Conservation (phyloP, 2,888 invertebrate genomes). For the Oegoconia quadripuncta region DNA sequence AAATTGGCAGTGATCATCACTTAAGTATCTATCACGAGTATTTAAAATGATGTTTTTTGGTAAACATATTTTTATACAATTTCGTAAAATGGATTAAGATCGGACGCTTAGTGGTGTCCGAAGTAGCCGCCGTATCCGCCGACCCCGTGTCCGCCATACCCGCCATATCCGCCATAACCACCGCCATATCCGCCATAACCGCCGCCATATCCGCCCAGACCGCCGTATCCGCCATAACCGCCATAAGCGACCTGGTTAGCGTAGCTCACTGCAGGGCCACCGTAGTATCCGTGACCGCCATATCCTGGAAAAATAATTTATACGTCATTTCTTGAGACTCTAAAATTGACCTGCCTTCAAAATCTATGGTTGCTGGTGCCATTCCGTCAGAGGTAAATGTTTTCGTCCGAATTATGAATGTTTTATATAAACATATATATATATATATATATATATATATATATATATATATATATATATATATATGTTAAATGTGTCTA, state of each 20-base stretch:
- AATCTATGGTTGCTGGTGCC: no score
- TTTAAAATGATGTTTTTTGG: constrained; percentile 19
- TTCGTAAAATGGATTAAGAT: no score
- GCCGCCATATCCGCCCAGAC: constrained; percentile 27
- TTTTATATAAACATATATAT: no score
- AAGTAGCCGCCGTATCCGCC: constrained; percentile 19
- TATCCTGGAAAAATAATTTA: constrained; percentile 29
- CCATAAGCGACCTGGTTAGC: constrained; percentile 26
- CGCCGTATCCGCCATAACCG: constrained; percentile 43
- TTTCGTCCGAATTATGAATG: no score
- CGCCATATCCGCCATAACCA: constrained; percentile 38
- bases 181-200: constrained; percentile 44
- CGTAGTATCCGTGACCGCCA: constrained; percentile 24
- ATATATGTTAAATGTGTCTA: no score
- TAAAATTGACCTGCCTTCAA: no score
- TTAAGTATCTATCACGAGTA: constrained; percentile 23
- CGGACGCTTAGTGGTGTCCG: no score
- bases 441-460: no score
- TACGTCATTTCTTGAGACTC: neutral
- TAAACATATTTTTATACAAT: no score
- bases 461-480: no score
- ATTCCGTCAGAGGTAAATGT: no score
- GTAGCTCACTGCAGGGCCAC: constrained; percentile 32
- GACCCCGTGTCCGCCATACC: constrained; percentile 28
- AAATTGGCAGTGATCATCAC: constrained; percentile 6